Conservation (phyloP, 2,113 vertebrate species). For the Leucoraja erinaceus region DNA sequence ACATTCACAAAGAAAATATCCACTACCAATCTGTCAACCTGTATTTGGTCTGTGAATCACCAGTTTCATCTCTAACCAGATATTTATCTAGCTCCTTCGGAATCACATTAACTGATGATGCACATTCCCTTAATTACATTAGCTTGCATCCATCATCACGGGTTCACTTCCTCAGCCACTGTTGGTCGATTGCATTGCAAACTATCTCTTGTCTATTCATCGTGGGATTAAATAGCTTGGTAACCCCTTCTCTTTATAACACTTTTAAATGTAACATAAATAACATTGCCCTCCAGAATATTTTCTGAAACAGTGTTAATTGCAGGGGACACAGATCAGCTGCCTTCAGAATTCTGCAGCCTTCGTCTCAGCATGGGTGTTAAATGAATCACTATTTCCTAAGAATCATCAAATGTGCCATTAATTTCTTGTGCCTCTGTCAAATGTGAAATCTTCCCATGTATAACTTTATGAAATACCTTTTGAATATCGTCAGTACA, state of each 20-base stretch:
- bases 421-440: not conserved
- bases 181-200: not conserved
- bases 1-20: no score
- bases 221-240: not conserved
- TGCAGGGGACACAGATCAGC: not conserved
- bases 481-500: not conserved
- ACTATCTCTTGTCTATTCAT: not conserved
- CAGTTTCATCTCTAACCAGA: not conserved
- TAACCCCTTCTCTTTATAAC: not conserved
- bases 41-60: not conserved
- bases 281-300: not conserved
- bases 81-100: not conserved
- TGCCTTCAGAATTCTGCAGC: not conserved
- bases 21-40: not conserved
- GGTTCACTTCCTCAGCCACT: not conserved
- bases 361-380: not conserved
- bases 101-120: not conserved
- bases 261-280: not conserved
- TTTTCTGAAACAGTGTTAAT: not conserved
- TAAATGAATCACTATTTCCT: not conserved
- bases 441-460: not conserved
- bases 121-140: not conserved
- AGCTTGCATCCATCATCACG: not conserved
- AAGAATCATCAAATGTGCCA: not conserved
- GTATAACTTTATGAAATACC: not conserved